These are phyloP conservation scores for Camponotus fellah DNA, from an alignment of 2,888 invertebrate genomes.

Conservation along the genomic window DNA sequence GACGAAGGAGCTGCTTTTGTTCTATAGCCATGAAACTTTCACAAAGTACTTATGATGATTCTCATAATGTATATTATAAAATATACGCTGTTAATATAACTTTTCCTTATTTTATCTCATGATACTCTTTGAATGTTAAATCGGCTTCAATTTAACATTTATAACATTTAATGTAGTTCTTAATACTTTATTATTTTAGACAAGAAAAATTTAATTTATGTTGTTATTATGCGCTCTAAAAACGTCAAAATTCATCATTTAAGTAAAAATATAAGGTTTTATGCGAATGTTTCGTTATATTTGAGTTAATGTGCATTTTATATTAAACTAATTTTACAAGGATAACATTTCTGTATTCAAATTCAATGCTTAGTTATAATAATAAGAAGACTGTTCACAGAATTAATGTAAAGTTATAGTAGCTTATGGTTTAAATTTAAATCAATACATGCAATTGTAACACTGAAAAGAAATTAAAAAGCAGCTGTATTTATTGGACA, in stretches of 20 bases:
- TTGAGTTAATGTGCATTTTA: not conserved
- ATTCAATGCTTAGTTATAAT: not conserved
- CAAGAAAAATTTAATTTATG: constrained; percentile 5
- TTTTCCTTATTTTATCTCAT: constrained; percentile 1
- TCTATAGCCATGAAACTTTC: constrained; percentile 34
- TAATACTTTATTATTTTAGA: not conserved
- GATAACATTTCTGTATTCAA: not conserved
- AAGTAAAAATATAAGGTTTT: not conserved
- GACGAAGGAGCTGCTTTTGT: constrained; percentile 45
- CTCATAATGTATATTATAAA: constrained; percentile 25
- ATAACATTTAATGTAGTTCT: not conserved
- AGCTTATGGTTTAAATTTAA: not conserved
- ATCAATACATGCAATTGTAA: not conserved
- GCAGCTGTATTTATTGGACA: not conserved
- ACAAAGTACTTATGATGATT: constrained; percentile 38
- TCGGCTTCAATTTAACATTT: not conserved
- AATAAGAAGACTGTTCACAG: not conserved
- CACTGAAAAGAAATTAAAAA: not conserved
- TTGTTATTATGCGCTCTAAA: not conserved
- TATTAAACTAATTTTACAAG: constrained; percentile 11
- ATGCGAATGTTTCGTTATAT: not conserved
- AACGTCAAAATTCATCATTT: not conserved
- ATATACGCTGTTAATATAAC: constrained; percentile 19
- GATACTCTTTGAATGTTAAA: not conserved
- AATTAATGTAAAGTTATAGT: not conserved